Conservation (phyloP, 1,140 invertebrate species). For the Pissodes strobi region DNA sequence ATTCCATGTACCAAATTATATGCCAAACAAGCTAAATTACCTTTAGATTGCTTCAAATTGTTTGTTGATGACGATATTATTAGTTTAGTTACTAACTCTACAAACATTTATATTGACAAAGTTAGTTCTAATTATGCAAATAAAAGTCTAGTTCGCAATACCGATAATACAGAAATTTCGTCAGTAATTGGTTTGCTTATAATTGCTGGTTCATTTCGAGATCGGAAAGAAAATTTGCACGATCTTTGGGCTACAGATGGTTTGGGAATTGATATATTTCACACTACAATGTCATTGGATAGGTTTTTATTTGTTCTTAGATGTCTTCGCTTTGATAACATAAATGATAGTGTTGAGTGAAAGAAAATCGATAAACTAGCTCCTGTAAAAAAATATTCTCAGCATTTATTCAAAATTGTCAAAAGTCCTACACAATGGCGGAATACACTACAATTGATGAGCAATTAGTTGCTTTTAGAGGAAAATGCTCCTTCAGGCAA, state of each 20-base stretch:
- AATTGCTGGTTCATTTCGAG: no score
- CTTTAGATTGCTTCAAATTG: no score
- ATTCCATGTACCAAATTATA: no score
- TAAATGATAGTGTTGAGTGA: slow-evolving; percentile 38
- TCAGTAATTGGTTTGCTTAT: no score
- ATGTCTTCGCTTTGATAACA: slow-evolving; percentile 46
- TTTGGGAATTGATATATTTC: slow-evolving; percentile 37
- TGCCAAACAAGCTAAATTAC: no score
- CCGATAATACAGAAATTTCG: no score
- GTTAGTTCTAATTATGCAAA: no score
- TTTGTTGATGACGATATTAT: no score
- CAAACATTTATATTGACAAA: no score
- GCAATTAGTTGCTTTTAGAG: slow-evolving; percentile 50
- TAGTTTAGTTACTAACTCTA: no score
- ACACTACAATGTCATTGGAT: slow-evolving; percentile 27
- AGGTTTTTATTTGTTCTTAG: slow-evolving; percentile 37
- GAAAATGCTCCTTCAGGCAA: slow-evolving; percentile 51
- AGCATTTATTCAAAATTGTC: slow-evolving; percentile 41
- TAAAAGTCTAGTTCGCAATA: no score
- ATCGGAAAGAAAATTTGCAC: no score
- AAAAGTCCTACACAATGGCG: slow-evolving; percentile 27
- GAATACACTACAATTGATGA: slow-evolving; percentile 41
- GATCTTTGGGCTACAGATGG: slow-evolving; percentile 46
- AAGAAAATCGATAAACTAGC: slow-evolving; percentile 47
- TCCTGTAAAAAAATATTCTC: slow-evolving; percentile 47